phyloP scores from a whole-genome alignment of 2,797 vertebrate genomes.

The Acanthiza pusilla region DNA sequence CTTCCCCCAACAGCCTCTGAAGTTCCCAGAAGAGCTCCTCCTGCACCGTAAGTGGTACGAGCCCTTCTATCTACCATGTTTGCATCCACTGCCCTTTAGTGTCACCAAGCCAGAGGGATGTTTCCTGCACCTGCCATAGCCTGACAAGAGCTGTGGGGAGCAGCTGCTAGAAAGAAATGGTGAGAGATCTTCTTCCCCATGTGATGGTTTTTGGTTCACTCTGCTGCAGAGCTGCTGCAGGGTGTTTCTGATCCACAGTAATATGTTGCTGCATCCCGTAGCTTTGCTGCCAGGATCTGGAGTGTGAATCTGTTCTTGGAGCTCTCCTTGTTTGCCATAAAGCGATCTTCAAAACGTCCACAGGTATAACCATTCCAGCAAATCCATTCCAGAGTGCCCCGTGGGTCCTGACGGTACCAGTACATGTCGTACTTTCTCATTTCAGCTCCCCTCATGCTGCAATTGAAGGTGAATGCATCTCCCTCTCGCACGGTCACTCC shows the following conservation, averaged over 20 bases:
- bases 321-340: too few species aligned
- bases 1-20: background rate
- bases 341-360: too few species aligned
- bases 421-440: fast-evolving
- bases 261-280: background rate
- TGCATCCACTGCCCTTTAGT: too few species aligned
- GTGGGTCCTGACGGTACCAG: background rate
- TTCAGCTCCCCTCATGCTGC: background rate
- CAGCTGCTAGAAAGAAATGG: background rate
- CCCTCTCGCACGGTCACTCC: background rate
- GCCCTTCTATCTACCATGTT: background rate
- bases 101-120: too few species aligned
- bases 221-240: background rate
- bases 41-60: background rate
- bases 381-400: background rate
- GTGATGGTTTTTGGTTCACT: background rate
- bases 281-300: background rate
- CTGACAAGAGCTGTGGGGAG: too few species aligned
- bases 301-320: background rate
- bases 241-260: background rate
- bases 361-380: too few species aligned
- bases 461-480: background rate
- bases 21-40: background rate
- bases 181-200: background rate
- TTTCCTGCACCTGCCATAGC: too few species aligned